Evolutionary conservation across 2,888 invertebrate species (phyloP).

Genomic region (Zootermopsis nevadensis): DNA sequence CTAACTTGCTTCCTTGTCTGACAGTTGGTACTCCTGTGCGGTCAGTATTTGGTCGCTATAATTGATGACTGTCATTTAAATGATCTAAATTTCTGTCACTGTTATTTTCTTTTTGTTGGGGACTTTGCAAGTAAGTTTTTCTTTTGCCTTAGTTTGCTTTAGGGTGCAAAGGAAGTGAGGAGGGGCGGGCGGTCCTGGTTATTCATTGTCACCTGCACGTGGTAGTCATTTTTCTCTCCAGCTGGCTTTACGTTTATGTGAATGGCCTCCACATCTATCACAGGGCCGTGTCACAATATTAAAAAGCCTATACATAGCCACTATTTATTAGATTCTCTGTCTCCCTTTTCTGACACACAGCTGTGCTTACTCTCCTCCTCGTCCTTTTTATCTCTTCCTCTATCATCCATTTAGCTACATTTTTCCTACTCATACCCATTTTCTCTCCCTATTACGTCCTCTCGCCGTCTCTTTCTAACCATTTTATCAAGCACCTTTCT

Average conservation of each 20-base stretch:
- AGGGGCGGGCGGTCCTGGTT: neutral
- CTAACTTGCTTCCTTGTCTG: neutral
- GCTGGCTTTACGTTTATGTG: constrained; percentile 16
- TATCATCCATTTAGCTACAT: constrained; percentile 32
- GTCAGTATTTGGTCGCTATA: neutral
- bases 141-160: neutral
- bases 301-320: constrained; percentile 32
- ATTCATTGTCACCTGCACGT: constrained; percentile 34
- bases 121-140: constrained; percentile 14
- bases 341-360: constrained; percentile 12
- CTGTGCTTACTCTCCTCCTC: constrained; percentile 8
- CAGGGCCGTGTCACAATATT: constrained; percentile 29
- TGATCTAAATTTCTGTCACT: constrained; percentile 15
- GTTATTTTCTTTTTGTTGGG: neutral
- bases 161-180: neutral
- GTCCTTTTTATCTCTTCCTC: constrained; percentile 7
- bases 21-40: neutral
- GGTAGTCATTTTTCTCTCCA: constrained; percentile 30
- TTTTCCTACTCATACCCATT: constrained; percentile 18
- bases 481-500: constrained; percentile 23
- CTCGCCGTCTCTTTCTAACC: constrained; percentile 3
- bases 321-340: constrained; percentile 9
- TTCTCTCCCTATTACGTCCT: constrained; percentile 16
- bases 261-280: constrained; percentile 18
- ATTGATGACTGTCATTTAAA: constrained; percentile 9